These are phyloP conservation scores for Himantopus leucocephalus DNA, from an alignment of 2,113 vertebrate species.

Conservation along the genomic window DNA sequence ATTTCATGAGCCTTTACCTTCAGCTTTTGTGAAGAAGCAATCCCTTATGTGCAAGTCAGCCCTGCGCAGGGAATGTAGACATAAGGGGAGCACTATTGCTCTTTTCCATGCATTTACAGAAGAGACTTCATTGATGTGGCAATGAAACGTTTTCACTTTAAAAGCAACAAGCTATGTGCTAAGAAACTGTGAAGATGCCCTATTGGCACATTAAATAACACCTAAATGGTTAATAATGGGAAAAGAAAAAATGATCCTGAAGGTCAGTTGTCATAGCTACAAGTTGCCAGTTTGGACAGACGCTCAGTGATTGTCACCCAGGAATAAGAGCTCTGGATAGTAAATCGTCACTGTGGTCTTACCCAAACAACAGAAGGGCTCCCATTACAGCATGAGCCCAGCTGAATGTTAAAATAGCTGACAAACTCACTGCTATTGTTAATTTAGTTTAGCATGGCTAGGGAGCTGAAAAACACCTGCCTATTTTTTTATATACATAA, in stretches of 20 bases:
- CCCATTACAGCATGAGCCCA: accelerated
- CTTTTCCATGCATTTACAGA: not conserved
- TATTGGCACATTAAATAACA: not conserved
- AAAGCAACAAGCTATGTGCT: not conserved
- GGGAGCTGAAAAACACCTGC: not conserved
- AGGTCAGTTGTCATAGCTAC: not conserved
- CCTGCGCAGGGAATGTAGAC: not conserved
- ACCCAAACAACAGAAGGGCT: not conserved
- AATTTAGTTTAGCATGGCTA: not conserved
- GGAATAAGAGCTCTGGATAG: not conserved
- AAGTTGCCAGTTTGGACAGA: not conserved
- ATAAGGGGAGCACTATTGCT: accelerated
- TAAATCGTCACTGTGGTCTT: not conserved
- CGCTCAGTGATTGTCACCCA: not conserved
- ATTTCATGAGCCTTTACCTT: not conserved
- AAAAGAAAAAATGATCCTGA: not conserved
- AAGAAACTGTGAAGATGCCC: not conserved
- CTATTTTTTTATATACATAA: not conserved
- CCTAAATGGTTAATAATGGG: not conserved
- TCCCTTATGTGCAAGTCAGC: not conserved
- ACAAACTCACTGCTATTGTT: not conserved
- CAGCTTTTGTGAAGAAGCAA: not conserved
- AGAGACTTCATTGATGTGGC: not conserved
- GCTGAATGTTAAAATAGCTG: not conserved
- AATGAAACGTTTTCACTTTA: not conserved